Percentiles rank a stretch among this genome's conserved stretches.
phyloP scores from a whole-genome alignment of 2,113 vertebrate genomes.

The Mohoua ochrocephala region DNA sequence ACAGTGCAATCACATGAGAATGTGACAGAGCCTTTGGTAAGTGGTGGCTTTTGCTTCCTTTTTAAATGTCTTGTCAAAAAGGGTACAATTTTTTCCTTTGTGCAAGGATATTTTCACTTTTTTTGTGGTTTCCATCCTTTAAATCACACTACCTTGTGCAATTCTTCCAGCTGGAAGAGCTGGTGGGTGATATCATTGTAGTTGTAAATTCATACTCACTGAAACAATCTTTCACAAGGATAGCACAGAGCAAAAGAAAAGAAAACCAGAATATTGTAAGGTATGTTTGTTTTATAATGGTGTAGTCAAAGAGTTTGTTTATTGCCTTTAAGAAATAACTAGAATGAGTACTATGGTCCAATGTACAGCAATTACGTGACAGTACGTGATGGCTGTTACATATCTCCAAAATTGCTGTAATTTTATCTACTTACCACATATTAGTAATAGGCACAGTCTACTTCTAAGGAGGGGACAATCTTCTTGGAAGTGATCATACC shows the following conservation, averaged over 20 bases:
- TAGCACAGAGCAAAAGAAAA: neutral
- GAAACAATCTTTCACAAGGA: neutral
- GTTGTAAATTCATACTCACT: neutral
- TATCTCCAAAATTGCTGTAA: neutral
- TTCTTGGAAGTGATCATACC: neutral
- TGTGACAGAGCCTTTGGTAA: constrained; percentile 80
- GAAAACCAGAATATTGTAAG: neutral
- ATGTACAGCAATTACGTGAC: neutral
- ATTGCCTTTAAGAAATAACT: neutral
- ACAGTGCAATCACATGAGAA: constrained; percentile 73
- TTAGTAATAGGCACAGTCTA: neutral
- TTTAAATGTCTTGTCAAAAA: neutral
- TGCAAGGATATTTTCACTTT: neutral
- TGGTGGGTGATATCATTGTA: neutral
- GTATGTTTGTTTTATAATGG: neutral
- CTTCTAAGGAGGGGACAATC: neutral
- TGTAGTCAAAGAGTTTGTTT: neutral
- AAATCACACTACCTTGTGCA: neutral
- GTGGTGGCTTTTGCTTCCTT: constrained; percentile 47
- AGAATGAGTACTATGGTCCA: neutral
- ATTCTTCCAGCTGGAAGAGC: neutral
- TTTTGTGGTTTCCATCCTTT: neutral
- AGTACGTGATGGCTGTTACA: neutral
- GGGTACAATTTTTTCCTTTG: neutral
- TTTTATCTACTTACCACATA: neutral